A percentile compares a stretch with the other conserved stretches of the same genome.
These are phyloP conservation scores for Harmothoe impar DNA, from an alignment of 2,888 invertebrate species.

Conservation along the genomic window DNA sequence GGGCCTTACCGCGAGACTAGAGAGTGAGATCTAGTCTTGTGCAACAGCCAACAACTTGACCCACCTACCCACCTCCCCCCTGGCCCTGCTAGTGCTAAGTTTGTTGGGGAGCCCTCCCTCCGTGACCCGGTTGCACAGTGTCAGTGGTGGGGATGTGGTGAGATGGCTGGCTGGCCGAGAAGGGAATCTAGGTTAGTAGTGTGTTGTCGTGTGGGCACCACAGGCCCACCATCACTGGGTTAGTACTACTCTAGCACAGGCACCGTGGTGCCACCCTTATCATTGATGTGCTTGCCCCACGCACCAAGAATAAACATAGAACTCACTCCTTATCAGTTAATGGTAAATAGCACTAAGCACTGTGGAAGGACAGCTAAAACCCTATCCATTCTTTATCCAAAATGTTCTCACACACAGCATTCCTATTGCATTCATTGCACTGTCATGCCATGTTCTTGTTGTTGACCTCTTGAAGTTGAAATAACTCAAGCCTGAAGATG, in stretches of 20 bases:
- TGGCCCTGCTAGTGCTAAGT: too few species aligned
- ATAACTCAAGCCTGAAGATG: too few species aligned
- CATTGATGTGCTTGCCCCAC: neutral
- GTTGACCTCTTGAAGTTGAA: too few species aligned
- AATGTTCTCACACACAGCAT: too few species aligned
- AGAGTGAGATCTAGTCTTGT: constrained; percentile 12
- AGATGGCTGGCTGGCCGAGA: constrained; percentile 16
- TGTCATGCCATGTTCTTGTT: too few species aligned
- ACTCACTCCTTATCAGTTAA: neutral
- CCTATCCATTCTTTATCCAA: too few species aligned
- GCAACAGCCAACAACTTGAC: neutral
- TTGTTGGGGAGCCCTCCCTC: neutral
- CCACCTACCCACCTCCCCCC: too few species aligned
- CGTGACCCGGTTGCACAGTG: constrained; percentile 13
- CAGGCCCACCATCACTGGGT: neutral
- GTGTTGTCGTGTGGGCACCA: constrained; percentile 16
- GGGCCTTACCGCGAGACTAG: too few species aligned
- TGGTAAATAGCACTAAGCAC: neutral
- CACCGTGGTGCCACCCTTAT: neutral
- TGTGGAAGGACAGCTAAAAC: too few species aligned
- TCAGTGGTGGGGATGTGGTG: neutral
- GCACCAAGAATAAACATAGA: neutral
- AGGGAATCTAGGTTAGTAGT: constrained; percentile 24
- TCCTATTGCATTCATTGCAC: too few species aligned
- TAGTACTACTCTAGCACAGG: too few species aligned